A percentile compares a stretch with the other conserved stretches of the same genome.
Conservation (phyloP, 2,113 vertebrate genomes). For the Epinephelus lanceolatus region DNA sequence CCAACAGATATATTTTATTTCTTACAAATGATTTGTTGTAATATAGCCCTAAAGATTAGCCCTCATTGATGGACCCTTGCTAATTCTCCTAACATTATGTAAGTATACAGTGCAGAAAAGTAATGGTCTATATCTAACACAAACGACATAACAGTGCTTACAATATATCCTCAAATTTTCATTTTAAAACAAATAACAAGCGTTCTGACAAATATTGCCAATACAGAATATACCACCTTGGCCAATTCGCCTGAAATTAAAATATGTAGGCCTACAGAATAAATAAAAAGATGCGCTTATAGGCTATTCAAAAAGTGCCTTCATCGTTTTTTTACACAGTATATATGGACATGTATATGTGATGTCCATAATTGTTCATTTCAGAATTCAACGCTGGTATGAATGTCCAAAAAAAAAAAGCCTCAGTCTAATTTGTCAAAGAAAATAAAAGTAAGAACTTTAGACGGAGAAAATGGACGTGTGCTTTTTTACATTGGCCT, state of each 20-base stretch:
- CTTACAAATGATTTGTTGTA: constrained; percentile 91
- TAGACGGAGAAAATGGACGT: constrained; percentile 66
- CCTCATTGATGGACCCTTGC: constrained; percentile 78
- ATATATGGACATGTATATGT: constrained; percentile 64
- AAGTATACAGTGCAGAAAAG: constrained; percentile 94
- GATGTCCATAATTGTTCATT: constrained; percentile 68
- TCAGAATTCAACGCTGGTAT: constrained; percentile 61
- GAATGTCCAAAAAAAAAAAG: constrained; percentile 51
- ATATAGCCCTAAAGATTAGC: constrained; percentile 76
- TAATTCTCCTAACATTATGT: constrained; percentile 83
- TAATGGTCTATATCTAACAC: constrained; percentile 82
- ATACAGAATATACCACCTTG: constrained; percentile 87
- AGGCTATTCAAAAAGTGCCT: constrained; percentile 96
- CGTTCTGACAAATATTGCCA: constrained; percentile 98
- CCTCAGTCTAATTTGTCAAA: constrained; percentile 57
- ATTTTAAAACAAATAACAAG: constrained; percentile 82
- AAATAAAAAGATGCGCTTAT: constrained; percentile 94
- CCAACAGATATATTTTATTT: constrained; percentile 80
- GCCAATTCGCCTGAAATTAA: constrained; percentile 87
- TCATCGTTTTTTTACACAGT: constrained; percentile 85
- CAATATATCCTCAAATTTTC: constrained; percentile 82
- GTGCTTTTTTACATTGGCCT: constrained; percentile 69
- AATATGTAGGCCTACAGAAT: constrained; percentile 87
- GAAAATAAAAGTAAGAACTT: constrained; percentile 41
- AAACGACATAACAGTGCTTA: constrained; percentile 85